Percentiles rank a stretch among this genome's conserved stretches.
Evolutionary conservation across 2,888 invertebrate species (phyloP).

Genomic region (Chesias legatella): DNA sequence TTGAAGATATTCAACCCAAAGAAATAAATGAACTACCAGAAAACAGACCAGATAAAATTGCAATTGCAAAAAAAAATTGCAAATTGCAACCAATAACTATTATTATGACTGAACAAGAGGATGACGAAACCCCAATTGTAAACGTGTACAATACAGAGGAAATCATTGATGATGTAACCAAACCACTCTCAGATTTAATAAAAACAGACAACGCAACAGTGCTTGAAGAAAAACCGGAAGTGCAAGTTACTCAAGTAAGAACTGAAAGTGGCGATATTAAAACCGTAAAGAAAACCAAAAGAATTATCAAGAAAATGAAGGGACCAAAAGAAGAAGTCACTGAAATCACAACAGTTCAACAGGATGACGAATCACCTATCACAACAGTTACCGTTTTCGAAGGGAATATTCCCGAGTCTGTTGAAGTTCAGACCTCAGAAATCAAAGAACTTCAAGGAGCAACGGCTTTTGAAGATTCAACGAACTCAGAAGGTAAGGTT

Average conservation of each 20-base stretch:
- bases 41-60: conserved; percentile 40
- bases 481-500: conserved; percentile 19
- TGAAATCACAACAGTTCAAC: conserved; percentile 32
- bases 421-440: conserved; percentile 58
- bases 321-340: conserved; percentile 33
- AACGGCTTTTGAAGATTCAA: conserved; percentile 24
- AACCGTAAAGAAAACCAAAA: conserved; percentile 35
- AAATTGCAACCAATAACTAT: conserved; percentile 27
- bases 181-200: conserved; percentile 25
- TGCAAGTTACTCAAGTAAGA: conserved; percentile 30
- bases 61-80: conserved; percentile 32
- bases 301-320: conserved; percentile 40
- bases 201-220: conserved; percentile 14
- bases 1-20: conserved; percentile 37
- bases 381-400: conserved; percentile 32
- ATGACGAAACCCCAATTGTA: conserved; percentile 29
- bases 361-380: conserved; percentile 34
- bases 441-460: conserved; percentile 43
- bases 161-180: conserved; percentile 26
- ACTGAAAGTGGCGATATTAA: conserved; percentile 37
- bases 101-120: conserved; percentile 23
- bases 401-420: conserved; percentile 28
- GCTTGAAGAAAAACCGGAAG: conserved; percentile 29
- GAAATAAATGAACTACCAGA: conserved; percentile 47
- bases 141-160: conserved; percentile 40